phyloP scores from a whole-genome alignment of 2,797 vertebrate genomes.

The Lepidocolaptes lacrymiger region DNA sequence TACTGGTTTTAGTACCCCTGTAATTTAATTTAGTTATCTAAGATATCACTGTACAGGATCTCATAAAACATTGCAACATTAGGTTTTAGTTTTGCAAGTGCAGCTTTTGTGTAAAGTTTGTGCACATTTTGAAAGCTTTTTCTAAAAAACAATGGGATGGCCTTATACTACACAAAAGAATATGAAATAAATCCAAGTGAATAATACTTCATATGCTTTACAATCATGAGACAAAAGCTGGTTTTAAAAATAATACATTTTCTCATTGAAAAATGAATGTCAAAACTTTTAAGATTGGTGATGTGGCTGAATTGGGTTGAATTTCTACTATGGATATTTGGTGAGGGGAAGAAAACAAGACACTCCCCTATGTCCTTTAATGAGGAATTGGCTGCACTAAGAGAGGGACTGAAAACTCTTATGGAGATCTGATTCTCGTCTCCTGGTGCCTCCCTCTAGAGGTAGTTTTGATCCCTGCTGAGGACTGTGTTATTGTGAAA shows the following conservation, averaged over 20 bases:
- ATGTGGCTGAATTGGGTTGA: background rate
- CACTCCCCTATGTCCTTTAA: background rate
- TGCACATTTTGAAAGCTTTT: background rate
- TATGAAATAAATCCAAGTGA: background rate
- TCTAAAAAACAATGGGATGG: background rate
- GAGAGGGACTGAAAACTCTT: background rate
- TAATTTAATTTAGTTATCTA: background rate
- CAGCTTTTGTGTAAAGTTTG: background rate
- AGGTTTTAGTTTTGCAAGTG: background rate
- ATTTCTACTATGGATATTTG: background rate
- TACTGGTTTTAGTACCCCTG: background rate
- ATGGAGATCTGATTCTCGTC: background rate
- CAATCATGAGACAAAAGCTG: accelerated
- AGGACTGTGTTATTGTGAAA: background rate
- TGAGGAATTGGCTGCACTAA: background rate
- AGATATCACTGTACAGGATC: background rate
- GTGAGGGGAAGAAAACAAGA: background rate
- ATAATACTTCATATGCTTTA: background rate
- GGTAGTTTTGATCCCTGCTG: background rate
- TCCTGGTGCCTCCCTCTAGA: background rate
- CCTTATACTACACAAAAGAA: background rate
- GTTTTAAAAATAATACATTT: background rate
- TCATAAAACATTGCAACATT: background rate
- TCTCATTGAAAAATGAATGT: background rate
- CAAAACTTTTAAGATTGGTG: background rate